Evolutionary conservation across 2,113 vertebrate species (phyloP).

Genomic region (Sander vitreus): DNA sequence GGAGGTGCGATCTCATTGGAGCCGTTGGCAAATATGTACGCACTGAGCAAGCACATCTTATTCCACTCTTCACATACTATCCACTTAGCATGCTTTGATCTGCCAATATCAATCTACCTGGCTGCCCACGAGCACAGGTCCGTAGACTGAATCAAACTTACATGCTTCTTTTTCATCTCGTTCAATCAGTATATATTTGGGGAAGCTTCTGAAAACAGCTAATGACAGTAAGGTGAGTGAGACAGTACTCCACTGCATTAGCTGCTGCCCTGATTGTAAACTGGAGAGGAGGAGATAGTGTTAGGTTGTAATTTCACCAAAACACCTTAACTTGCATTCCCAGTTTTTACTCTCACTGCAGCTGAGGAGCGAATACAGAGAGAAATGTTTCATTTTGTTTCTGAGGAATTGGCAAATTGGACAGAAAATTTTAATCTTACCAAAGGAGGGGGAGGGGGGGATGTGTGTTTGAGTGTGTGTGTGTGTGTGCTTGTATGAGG

Average conservation of each 20-base stretch:
- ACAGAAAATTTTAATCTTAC: constrained; percentile 37
- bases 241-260: constrained; percentile 30
- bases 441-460: background rate
- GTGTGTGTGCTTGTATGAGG: background rate
- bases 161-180: constrained; percentile 52
- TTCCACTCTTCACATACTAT: constrained; percentile 37
- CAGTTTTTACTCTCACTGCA: constrained; percentile 24
- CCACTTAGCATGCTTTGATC: constrained; percentile 64
- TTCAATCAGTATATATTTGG: constrained; percentile 52
- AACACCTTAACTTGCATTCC: constrained; percentile 58
- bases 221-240: constrained; percentile 56
- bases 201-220: constrained; percentile 58
- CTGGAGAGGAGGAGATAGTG: constrained; percentile 50
- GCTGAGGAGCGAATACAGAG: constrained; percentile 30
- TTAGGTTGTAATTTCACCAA: constrained; percentile 71
- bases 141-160: constrained; percentile 16
- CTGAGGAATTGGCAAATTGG: constrained; percentile 47
- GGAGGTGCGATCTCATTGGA: constrained; percentile 28
- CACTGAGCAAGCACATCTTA: constrained; percentile 28
- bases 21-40: constrained; percentile 15
- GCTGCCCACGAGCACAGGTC: constrained; percentile 15
- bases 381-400: constrained; percentile 61
- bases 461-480: background rate
- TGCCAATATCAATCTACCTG: constrained; percentile 54
- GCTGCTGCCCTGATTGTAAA: constrained; percentile 43